Base-by-base conservation (phyloP, 2,113 vertebrate species). In the Mesitornis unicolor region DNA sequence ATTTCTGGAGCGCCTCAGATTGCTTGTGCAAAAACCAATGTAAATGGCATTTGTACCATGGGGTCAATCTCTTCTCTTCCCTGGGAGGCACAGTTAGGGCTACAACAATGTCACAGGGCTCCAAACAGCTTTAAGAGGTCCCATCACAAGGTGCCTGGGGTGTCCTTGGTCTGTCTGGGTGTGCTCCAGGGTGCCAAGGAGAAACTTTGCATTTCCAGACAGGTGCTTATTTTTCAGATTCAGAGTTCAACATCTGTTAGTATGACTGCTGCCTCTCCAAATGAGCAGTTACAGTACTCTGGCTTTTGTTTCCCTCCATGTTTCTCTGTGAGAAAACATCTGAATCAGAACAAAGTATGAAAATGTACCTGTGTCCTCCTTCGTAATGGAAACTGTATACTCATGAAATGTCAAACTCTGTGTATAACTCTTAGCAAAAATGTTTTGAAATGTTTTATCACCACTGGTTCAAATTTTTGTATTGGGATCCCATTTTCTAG, bases 401-500 rank as follows among this genome's bases (percentile, higher is more conserved):
- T 94, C 18, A 17, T 59, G 60, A 65, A 69, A 82, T 53, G 29
- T 92, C 89, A 57, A 28, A 73, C 33, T 73, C 63, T 68, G 67
- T 94, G 70, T 82, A 29, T 63, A 81, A 80, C 63, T 87, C 40
- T 89, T 85, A 56, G 50, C 13, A 45, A 73, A 47, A 78, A 54
- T 45, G 40, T 42, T 90, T 68, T 91, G 54, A 93, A 95, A 81
- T 53, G 65, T 69, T 93, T 91, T 96, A 83, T 81, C 79, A 84
- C 84, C 59, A 76, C 73, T 95, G 65, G 53, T 76, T 56, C 77
- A 59, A 81, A 90, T 82, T 96, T 97, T 92, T 89, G 51, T 94
- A 95, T 20, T 68, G 69, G 77, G 70, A 85, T 89, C 48, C 40
- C 84, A 53, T 96, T 98, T 98, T 97, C 74, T 97, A 94, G 40